A percentile compares a stretch with the other conserved stretches of the same genome.
phyloP scores from a whole-genome alignment of 2,113 vertebrate species.

The Micronycteris hirsuta region DNA sequence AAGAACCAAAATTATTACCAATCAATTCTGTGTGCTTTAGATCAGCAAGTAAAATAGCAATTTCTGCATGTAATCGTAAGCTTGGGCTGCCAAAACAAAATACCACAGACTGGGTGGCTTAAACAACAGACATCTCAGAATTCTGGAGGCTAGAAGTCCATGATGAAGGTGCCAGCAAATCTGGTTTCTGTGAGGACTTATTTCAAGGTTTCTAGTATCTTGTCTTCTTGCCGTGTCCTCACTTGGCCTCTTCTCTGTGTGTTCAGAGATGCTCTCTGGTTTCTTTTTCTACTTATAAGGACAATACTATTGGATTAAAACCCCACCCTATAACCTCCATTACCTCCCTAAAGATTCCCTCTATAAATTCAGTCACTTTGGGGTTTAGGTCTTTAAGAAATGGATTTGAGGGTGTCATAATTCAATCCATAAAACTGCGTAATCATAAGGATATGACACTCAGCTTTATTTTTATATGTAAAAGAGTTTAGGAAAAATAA shows the following conservation, averaged over 20 bases:
- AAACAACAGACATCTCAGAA: background rate
- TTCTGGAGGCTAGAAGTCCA: background rate
- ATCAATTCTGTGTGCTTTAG: background rate
- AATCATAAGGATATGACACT: background rate
- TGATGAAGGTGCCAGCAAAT: background rate
- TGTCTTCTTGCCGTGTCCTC: background rate
- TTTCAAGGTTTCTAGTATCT: background rate
- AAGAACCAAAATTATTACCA: background rate
- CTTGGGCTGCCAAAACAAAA: background rate
- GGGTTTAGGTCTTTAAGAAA: background rate
- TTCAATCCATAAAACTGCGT: background rate
- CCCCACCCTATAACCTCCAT: fast-evolving
- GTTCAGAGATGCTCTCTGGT: background rate
- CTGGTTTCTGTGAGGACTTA: background rate
- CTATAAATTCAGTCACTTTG: background rate
- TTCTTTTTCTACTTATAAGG: background rate
- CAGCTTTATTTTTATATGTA: background rate
- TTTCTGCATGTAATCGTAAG: background rate
- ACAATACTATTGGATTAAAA: background rate
- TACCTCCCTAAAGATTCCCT: background rate
- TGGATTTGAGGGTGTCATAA: background rate
- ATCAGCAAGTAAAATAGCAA: background rate
- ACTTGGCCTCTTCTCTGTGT: background rate
- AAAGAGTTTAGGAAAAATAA: background rate
- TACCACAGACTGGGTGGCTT: background rate